These are phyloP conservation scores for Drosophila tropicalis DNA, from an alignment of 1,140 invertebrate genomes.

Conservation along the genomic window DNA sequence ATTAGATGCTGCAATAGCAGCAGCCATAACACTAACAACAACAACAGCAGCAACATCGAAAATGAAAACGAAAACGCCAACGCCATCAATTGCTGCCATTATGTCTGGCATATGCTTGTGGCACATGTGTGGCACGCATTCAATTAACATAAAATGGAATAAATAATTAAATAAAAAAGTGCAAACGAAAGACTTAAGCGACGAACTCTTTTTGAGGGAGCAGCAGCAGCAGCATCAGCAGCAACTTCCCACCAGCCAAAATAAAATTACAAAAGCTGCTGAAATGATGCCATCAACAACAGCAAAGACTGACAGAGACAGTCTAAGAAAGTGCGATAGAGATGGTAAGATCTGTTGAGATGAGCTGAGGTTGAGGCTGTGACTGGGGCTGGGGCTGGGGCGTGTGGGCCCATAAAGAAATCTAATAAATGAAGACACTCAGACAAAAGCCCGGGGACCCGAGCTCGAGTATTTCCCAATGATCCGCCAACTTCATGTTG, in stretches of 20 bases:
- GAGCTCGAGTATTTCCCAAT: constrained; percentile 16
- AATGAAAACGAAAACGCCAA: constrained; percentile 28
- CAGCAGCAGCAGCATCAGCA: constrained; percentile 27
- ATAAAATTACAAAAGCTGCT: constrained; percentile 54
- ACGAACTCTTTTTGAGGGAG: constrained; percentile 52
- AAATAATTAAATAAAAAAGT: constrained; percentile 49
- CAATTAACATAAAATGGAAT: constrained; percentile 59
- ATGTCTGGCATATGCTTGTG: constrained; percentile 50
- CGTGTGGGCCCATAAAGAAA: constrained; percentile 16
- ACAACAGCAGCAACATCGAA: neutral
- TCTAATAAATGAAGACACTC: constrained; percentile 19
- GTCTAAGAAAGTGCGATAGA: constrained; percentile 7
- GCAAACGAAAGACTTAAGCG: constrained; percentile 51
- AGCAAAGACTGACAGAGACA: constrained; percentile 27
- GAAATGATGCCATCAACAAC: constrained; percentile 64
- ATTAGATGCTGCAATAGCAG: constrained; percentile 30
- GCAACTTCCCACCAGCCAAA: constrained; percentile 50
- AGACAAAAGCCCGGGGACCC: constrained; percentile 4
- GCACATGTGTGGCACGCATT: constrained; percentile 51
- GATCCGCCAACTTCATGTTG: constrained; percentile 11
- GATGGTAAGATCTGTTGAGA: constrained; percentile 4
- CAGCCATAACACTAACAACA: neutral
- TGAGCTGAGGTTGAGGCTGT: constrained; percentile 5
- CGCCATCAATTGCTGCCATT: constrained; percentile 51
- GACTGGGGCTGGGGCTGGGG: neutral